These are phyloP conservation scores for Austrolebias charrua DNA, from an alignment of 2,797 vertebrate species.

Conservation along the genomic window DNA sequence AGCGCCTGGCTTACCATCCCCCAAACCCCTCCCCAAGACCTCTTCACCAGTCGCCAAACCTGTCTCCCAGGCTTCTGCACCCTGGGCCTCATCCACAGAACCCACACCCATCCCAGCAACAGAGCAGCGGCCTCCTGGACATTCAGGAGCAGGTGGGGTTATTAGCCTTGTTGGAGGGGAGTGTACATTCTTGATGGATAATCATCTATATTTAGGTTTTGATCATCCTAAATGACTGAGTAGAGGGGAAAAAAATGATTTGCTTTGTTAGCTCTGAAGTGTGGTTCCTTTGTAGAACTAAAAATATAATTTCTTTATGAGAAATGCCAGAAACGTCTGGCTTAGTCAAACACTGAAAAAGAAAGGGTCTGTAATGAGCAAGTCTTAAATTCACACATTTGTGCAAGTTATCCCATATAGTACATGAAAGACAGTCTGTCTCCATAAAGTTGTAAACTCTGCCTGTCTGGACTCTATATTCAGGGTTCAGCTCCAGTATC, in stretches of 20 bases:
- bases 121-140: slow-evolving; percentile 89
- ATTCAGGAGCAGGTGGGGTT: slow-evolving; percentile 91
- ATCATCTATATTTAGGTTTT: too few species aligned
- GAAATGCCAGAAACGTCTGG: too few species aligned
- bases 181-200: neutral
- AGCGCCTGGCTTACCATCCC: slow-evolving; percentile 70
- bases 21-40: slow-evolving; percentile 86
- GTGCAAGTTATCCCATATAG: too few species aligned
- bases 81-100: slow-evolving; percentile 67
- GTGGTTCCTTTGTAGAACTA: too few species aligned
- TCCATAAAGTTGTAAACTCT: slow-evolving; percentile 3
- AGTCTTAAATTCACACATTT: too few species aligned
- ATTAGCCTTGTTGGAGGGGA: neutral
- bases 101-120: slow-evolving; percentile 77
- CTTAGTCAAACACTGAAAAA: too few species aligned
- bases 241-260: too few species aligned
- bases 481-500: slow-evolving; percentile 89
- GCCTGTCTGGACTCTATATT: slow-evolving; percentile 25
- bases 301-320: too few species aligned
- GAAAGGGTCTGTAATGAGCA: too few species aligned
- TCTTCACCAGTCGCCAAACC: slow-evolving; percentile 89
- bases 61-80: slow-evolving; percentile 90
- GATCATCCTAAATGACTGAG: too few species aligned
- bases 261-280: too few species aligned
- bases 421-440: neutral